Base-by-base conservation (phyloP, 2,113 vertebrate genomes). In the Anhinga rufa region DNA sequence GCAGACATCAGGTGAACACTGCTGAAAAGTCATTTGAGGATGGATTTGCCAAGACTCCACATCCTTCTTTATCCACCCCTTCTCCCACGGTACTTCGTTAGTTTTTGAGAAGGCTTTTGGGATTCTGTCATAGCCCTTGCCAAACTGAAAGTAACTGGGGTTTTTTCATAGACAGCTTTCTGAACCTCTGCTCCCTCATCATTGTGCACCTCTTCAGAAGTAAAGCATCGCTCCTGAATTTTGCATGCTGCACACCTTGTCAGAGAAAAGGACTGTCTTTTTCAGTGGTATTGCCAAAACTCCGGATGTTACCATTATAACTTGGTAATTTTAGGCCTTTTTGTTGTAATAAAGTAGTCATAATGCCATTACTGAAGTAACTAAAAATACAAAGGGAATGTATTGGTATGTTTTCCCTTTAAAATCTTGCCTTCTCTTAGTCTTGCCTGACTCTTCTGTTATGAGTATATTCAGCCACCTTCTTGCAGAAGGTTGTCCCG, bases 171-270 rank as follows among this genome's bases (percentile, higher is more conserved):
- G 38, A 26, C 5, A 40, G 17, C 14, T 65, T 79, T 69, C 42
- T 46, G 52, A 83, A 69, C 32, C 15, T 46, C 25, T 83, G 7
- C 19, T 76, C 10, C 42, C 82, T 36, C 12, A 10, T 54, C 34
- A 24, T 7, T 68, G 31, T 28, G 9, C 17, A 31, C 8, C 14
- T 74, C 57, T 88, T 17, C 10, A 46, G 18, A 74, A 75, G 15
- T 28, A 49, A 61, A 80, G 10, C 38, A 34, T n/a, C 1, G 0
- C 42, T 40, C 5, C 16, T 58, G 26, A 54, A 14, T 79, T 82
- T 49, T 20, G 7, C 1, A 0, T 42, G 26, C 65, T 52, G 20
- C 6, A 3, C 31, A 6, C 4, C 5, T 19, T 40, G 31, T 32
- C 29, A 66, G 40, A 65, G 36, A 60, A 58, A 64, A 42, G 42